Evolutionary conservation across 2,797 vertebrate genomes (phyloP).

Genomic region (Pyrocephalus nanus): DNA sequence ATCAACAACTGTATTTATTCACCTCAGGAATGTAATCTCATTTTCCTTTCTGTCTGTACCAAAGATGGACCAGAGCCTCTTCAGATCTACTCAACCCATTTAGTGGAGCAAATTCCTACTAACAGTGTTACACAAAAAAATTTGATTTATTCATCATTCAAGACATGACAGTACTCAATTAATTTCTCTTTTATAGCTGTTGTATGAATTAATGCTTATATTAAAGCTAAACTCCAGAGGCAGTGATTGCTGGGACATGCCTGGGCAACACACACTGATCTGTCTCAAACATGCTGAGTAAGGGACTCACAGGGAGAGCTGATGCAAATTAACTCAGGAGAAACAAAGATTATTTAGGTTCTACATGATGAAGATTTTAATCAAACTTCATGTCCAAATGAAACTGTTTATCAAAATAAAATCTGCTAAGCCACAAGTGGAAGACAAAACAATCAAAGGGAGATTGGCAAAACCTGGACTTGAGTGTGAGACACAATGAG

Average conservation of each 20-base stretch:
- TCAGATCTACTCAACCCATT: neutral
- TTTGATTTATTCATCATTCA: neutral
- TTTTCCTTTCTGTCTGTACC: neutral
- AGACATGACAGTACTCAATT: neutral
- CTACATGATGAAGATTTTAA: neutral
- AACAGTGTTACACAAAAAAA: neutral
- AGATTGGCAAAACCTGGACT: neutral
- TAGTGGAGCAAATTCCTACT: neutral
- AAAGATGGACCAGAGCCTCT: neutral
- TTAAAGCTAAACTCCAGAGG: neutral
- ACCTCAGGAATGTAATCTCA: neutral
- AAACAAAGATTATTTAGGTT: neutral
- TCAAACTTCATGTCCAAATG: neutral
- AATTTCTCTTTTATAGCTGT: neutral
- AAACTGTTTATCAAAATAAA: neutral
- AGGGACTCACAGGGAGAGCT: neutral
- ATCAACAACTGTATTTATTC: neutral
- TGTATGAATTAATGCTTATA: neutral
- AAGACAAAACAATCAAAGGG: neutral
- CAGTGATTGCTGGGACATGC: neutral
- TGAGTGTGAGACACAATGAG: neutral
- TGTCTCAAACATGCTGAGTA: neutral
- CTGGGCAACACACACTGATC: neutral
- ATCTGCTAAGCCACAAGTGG: neutral
- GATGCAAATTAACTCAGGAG: neutral